These are phyloP conservation scores for Melanostigma gelatinosum DNA, from an alignment of 2,113 vertebrate genomes.

Conservation along the genomic window DNA sequence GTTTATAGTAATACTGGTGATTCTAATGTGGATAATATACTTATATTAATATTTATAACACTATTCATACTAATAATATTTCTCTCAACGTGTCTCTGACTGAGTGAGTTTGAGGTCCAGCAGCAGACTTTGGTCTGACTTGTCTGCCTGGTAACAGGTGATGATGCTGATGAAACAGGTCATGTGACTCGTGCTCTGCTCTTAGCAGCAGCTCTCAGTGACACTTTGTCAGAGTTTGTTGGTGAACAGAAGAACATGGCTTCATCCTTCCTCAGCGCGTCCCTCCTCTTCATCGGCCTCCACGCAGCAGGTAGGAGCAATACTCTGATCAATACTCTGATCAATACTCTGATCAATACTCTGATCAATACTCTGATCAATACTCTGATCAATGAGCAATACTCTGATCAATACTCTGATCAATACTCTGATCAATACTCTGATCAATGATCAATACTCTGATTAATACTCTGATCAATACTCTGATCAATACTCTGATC, in stretches of 20 bases:
- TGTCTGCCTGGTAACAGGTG: conserved; percentile 58
- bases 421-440: not conserved
- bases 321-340: not conserved
- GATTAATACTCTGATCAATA: not conserved
- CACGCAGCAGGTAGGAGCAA: conserved; percentile 41
- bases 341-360: not conserved
- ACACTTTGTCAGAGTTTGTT: conserved; percentile 15
- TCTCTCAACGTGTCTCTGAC: too few species aligned
- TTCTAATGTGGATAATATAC: too few species aligned
- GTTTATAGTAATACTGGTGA: too few species aligned
- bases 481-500: too few species aligned
- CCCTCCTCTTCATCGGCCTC: conserved; percentile 47
- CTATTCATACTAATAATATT: too few species aligned
- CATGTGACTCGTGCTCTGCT: conserved; percentile 29
- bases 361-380: not conserved
- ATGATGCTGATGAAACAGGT: conserved; percentile 4
- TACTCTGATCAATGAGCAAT: not conserved
- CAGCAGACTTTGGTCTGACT: not conserved
- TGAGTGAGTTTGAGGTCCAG: not conserved
- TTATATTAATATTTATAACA: too few species aligned
- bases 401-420: too few species aligned
- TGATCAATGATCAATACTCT: not conserved
- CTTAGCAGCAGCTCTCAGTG: conserved; percentile 9
- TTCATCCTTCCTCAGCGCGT: conserved; percentile 20
- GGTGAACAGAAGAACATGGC: conserved; percentile 39